Conservation (phyloP, 2,113 vertebrate genomes). For the Strix uralensis region DNA sequence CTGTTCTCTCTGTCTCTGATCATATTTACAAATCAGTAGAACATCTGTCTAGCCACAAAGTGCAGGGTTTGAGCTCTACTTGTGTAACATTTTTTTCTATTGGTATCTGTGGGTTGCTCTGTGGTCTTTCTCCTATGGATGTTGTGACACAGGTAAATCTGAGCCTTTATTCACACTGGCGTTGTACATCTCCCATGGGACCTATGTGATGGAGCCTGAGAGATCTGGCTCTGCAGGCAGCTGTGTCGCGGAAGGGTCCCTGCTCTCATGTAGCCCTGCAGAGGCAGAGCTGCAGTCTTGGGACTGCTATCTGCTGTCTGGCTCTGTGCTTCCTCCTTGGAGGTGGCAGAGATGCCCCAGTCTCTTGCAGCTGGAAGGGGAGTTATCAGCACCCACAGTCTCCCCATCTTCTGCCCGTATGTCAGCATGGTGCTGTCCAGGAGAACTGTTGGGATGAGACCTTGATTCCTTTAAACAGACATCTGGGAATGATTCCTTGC, state of each 20-base stretch:
- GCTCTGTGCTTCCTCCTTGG: background rate
- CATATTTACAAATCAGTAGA: background rate
- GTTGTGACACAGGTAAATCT: background rate
- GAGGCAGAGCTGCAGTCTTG: fast-evolving
- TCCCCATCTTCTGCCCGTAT: background rate
- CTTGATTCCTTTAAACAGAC: background rate
- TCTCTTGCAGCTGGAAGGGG: background rate
- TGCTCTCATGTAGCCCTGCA: background rate
- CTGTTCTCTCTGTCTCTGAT: background rate
- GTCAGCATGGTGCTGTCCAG: background rate
- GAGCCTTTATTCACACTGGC: background rate
- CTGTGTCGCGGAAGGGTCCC: fast-evolving
- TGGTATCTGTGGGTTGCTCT: fast-evolving
- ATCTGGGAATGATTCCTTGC: background rate
- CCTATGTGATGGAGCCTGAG: fast-evolving
- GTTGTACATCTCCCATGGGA: fast-evolving
- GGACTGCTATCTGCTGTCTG: background rate
- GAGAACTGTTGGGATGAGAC: background rate
- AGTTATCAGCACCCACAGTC: background rate
- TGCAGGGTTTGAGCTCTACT: background rate
- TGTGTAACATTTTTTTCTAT: background rate
- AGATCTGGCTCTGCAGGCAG: background rate
- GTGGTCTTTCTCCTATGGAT: background rate
- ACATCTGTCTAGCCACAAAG: background rate
- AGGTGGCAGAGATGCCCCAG: background rate